A percentile compares a stretch with the other conserved stretches of the same genome.
These are phyloP conservation scores for Drosophila busckii DNA, from an alignment of 1,140 invertebrate species.

Conservation along the genomic window DNA sequence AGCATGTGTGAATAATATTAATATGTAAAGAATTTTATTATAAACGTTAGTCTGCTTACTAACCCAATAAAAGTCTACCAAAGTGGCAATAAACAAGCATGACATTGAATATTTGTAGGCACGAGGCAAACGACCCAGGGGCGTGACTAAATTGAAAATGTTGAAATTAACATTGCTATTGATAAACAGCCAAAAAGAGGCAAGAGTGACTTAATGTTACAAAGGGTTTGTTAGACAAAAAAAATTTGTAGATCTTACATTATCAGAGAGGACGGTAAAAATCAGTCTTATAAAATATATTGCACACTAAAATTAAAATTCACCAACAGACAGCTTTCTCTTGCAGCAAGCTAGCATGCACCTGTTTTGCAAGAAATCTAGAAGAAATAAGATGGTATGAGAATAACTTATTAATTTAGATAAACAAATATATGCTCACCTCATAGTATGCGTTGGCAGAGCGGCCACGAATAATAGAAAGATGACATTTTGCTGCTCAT, in stretches of 20 bases:
- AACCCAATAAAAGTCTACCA: too few species aligned
- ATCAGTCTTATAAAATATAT: slow-evolving; percentile 12
- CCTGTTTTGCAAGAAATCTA: slow-evolving; percentile 31
- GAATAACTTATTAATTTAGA: not conserved
- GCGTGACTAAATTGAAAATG: slow-evolving; percentile 27
- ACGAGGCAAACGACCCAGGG: slow-evolving; percentile 5
- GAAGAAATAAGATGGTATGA: not conserved
- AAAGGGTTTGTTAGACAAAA: too few species aligned
- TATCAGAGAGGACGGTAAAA: not conserved
- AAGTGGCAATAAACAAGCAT: too few species aligned
- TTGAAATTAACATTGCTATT: slow-evolving; percentile 22
- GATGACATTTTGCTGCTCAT: slow-evolving; percentile 55
- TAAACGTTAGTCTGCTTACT: too few species aligned
- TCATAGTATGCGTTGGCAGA: slow-evolving; percentile 68
- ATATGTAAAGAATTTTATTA: too few species aligned
- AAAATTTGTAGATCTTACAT: too few species aligned
- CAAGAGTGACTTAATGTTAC: too few species aligned
- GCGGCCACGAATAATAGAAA: slow-evolving; percentile 61
- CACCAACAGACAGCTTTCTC: slow-evolving; percentile 27
- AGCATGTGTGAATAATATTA: too few species aligned
- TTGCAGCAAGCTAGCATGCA: slow-evolving; percentile 18
- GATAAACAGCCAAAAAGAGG: slow-evolving; percentile 7
- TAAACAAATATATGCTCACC: slow-evolving; percentile 26
- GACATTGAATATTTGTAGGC: slow-evolving; percentile 12
- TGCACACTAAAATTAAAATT: not conserved